phyloP scores from a whole-genome alignment of 2,113 vertebrate species.

The Drymodes brunneopygia region DNA sequence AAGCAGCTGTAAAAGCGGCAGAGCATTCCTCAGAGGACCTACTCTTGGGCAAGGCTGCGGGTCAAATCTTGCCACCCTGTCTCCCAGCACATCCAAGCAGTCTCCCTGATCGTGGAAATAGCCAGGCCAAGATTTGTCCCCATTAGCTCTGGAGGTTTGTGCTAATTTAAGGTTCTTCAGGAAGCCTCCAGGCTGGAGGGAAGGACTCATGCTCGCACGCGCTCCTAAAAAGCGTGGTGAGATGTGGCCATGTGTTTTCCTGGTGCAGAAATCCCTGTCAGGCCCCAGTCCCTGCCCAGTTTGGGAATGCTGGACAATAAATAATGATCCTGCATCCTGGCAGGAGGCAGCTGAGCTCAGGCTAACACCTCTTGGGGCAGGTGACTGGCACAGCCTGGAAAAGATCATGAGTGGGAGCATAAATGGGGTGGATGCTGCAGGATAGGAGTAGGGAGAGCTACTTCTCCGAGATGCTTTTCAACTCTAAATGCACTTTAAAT shows the following conservation, averaged over 20 bases:
- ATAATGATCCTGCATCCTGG: neutral
- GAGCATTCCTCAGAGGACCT: neutral
- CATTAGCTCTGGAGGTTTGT: neutral
- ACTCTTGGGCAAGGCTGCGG: neutral
- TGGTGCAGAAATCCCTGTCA: neutral
- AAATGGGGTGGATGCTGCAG: neutral
- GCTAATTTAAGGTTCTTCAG: neutral
- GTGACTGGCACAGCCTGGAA: neutral
- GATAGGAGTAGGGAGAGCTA: neutral
- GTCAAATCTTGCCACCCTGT: neutral
- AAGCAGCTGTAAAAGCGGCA: neutral
- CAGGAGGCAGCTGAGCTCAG: neutral
- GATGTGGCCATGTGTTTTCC: rapidly evolving
- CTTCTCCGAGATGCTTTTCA: conserved; percentile 3
- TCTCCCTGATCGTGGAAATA: neutral
- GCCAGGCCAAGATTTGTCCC: neutral
- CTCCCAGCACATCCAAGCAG: neutral
- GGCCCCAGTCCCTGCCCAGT: rapidly evolving
- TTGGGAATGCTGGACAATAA: neutral
- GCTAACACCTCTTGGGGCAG: neutral
- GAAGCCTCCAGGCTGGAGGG: neutral
- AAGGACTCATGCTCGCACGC: neutral
- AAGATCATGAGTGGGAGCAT: neutral
- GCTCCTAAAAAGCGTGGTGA: neutral
- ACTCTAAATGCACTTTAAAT: conserved; percentile 47